phyloP scores from a whole-genome alignment of 2,113 vertebrate species.

The Pongo abelii region DNA sequence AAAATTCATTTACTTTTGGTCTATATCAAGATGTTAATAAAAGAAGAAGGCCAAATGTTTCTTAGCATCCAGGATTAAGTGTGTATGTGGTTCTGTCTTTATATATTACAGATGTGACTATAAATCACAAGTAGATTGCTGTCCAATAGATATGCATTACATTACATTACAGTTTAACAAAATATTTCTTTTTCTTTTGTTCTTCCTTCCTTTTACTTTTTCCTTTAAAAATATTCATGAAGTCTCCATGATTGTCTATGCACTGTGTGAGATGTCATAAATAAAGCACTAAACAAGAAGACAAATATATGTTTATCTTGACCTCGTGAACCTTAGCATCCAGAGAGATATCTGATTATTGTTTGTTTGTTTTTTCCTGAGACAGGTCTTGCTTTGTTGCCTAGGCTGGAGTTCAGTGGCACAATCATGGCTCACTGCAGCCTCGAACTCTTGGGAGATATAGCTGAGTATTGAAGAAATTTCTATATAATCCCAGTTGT shows the following conservation, averaged over 20 bases:
- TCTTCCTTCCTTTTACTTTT: not conserved
- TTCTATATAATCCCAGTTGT: not conserved
- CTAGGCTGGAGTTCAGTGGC: no score
- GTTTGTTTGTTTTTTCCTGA: no score
- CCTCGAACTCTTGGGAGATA: no score
- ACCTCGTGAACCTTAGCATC: not conserved
- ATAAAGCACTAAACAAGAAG: not conserved
- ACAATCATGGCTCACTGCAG: no score
- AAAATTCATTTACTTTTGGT: not conserved
- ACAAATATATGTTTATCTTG: not conserved
- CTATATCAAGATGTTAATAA: not conserved
- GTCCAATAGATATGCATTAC: not conserved
- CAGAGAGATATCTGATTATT: not conserved
- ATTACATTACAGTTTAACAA: not conserved
- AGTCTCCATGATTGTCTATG: not conserved
- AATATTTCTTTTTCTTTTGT: not conserved
- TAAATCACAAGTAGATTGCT: conserved; percentile 30
- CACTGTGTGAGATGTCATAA: not conserved
- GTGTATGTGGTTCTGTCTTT: not conserved
- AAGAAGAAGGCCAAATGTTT: not conserved
- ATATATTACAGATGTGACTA: conserved; percentile 23
- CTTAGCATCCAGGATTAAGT: not conserved
- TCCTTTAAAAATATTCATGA: not conserved
- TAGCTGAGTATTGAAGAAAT: not conserved
- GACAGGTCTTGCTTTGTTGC: no score